These are phyloP conservation scores for Rhinichthys osculus DNA, from an alignment of 2,797 vertebrate genomes.

Conservation along the genomic window DNA sequence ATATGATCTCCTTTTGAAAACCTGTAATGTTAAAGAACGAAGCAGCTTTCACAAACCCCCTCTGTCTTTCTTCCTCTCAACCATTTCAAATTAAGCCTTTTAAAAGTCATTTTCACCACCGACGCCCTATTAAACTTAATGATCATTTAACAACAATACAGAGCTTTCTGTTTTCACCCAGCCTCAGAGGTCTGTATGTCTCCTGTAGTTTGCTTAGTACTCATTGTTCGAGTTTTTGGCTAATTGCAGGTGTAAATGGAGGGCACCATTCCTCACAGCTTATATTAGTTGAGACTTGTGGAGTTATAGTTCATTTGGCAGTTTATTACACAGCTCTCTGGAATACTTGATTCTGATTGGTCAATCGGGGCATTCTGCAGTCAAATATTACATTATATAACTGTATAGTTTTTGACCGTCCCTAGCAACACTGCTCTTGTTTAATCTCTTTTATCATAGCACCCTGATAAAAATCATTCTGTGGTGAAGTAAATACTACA, in stretches of 20 bases:
- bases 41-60: constrained; percentile 62
- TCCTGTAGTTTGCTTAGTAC: constrained; percentile 31
- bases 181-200: constrained; percentile 30
- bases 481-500: not conserved
- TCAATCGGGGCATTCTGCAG: not conserved
- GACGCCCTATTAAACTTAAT: constrained; percentile 70
- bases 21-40: constrained; percentile 71
- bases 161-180: constrained; percentile 40
- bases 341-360: constrained; percentile 6
- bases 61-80: constrained; percentile 48
- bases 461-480: not conserved
- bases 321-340: not conserved
- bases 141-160: constrained; percentile 71
- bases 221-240: constrained; percentile 33
- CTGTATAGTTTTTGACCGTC: not conserved
- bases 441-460: not conserved
- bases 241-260: constrained; percentile 49
- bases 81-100: constrained; percentile 67
- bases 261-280: not conserved
- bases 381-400: not conserved
- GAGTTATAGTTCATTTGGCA: constrained; percentile 1
- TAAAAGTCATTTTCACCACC: constrained; percentile 58
- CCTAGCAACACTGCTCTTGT: not conserved
- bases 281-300: constrained; percentile 18
- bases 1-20: constrained; percentile 73